Percentiles rank a stretch among this genome's conserved stretches.
phyloP scores from a whole-genome alignment of 2,888 invertebrate genomes.

The Dryobotodes eremita region DNA sequence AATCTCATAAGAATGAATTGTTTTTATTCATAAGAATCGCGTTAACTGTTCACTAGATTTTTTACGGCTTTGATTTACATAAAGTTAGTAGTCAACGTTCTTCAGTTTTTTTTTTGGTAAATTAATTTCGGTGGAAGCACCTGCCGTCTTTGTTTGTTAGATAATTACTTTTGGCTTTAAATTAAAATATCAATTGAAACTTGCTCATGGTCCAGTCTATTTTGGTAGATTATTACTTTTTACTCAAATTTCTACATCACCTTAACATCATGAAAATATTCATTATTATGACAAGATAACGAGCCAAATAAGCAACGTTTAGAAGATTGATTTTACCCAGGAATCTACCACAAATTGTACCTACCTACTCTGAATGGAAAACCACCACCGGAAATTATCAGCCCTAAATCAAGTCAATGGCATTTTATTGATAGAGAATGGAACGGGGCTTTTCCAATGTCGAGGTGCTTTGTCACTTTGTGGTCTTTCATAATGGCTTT shows the following conservation, averaged over 20 bases:
- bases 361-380: constrained; percentile 24
- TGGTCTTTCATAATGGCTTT: constrained; percentile 28
- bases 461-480: constrained; percentile 24
- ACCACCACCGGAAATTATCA: constrained; percentile 35
- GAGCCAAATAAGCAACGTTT: background rate
- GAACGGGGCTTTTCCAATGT: constrained; percentile 19
- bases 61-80: constrained; percentile 45
- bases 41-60: constrained; percentile 61
- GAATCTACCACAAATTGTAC: constrained; percentile 33
- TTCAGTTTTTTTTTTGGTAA: constrained; percentile 35
- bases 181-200: constrained; percentile 2
- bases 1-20: constrained; percentile 59
- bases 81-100: constrained; percentile 26
- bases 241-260: too few species aligned
- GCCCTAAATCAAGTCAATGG: constrained; percentile 32
- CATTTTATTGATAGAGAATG: constrained; percentile 46
- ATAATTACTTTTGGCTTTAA: constrained; percentile 31
- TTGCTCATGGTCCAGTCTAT: background rate
- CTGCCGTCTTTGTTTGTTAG: constrained; percentile 16
- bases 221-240: background rate
- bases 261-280: background rate
- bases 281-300: background rate
- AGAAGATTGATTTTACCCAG: background rate
- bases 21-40: constrained; percentile 60
- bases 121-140: constrained; percentile 24